A percentile compares a stretch with the other conserved stretches of the same genome.
phyloP scores from a whole-genome alignment of 1,140 invertebrate species.

The Holotrichia oblita region DNA sequence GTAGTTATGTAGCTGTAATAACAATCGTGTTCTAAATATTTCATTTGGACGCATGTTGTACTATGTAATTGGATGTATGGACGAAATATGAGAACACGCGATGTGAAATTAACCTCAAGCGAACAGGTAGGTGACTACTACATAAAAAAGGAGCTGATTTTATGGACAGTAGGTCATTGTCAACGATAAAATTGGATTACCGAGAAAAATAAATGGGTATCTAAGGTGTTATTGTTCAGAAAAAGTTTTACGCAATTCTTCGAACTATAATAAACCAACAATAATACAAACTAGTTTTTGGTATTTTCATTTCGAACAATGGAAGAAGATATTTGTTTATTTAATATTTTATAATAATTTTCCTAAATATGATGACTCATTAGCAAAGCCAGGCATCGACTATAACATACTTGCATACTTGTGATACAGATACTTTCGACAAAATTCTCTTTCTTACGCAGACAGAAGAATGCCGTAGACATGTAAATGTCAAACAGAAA shows the following conservation, averaged over 20 bases:
- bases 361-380: too few species aligned
- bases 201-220: neutral
- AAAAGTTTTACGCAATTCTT: neutral
- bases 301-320: too few species aligned
- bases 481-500: too few species aligned
- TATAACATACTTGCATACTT: too few species aligned
- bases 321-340: too few species aligned
- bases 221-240: neutral
- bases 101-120: slow-evolving; percentile 1
- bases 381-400: too few species aligned
- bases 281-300: too few species aligned
- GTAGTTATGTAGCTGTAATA: slow-evolving; percentile 17
- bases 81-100: slow-evolving; percentile 11
- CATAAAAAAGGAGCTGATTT: neutral
- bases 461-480: too few species aligned
- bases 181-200: slow-evolving; percentile 2
- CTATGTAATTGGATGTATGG: neutral
- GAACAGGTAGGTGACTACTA: neutral
- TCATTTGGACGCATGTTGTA: neutral
- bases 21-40: slow-evolving; percentile 32
- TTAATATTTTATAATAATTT: too few species aligned
- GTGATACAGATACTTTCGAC: too few species aligned
- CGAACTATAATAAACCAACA: too few species aligned
- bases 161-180: slow-evolving; percentile 3
- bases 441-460: too few species aligned